Evolutionary conservation across 2,888 invertebrate species (phyloP), one percentile per base, ranked within the genome.

Genomic region (Sminthurinus aureus): DNA sequence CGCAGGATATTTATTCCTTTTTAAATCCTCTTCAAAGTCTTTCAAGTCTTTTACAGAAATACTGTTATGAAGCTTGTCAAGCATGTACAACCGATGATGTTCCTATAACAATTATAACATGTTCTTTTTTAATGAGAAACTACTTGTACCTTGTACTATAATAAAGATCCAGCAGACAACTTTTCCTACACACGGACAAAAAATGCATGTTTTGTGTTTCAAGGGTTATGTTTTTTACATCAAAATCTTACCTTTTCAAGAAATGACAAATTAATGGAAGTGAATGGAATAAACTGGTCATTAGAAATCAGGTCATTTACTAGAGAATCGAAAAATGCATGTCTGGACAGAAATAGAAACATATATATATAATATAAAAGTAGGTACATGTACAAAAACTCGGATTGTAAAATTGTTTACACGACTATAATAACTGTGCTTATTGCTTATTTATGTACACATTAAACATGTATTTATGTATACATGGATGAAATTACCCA

Each of bases 271-370:
- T 82, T 76, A 66, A 75, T 66, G 11, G 64, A 13, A 18, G 82
- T 83, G 38, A 83, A 83, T 24, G 78, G 78, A 18, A 73, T 24
- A 38, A 83, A 83, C 4, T 78, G 51, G n/a, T 51, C 52, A 51
- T 58, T 83, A 22, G 73, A 66, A 3, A 78, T 20, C 15, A 83
- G 24, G 51, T 78, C 78, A n/a, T n/a, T 50, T 0, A 83, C 64
- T 3, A 26, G 1, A 2, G 66, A 15, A 38, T 83, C 82, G 52
- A 24, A 83, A 71, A 83, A 83, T 24, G 18, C 26, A n/a, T 67
- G 64, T 20, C 82, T 82, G 82, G 12, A 11, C 11, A 73, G 8
- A 73, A 24, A 24, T 8, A 26, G 12, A 11, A 22, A 73, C 52
- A 52, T 52, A 13, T 11, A 11, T 52, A 52, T 52, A 13, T 52